Evolutionary conservation across 2,888 invertebrate species (phyloP).

Genomic region (Hirtodrosophila trivittata): DNA sequence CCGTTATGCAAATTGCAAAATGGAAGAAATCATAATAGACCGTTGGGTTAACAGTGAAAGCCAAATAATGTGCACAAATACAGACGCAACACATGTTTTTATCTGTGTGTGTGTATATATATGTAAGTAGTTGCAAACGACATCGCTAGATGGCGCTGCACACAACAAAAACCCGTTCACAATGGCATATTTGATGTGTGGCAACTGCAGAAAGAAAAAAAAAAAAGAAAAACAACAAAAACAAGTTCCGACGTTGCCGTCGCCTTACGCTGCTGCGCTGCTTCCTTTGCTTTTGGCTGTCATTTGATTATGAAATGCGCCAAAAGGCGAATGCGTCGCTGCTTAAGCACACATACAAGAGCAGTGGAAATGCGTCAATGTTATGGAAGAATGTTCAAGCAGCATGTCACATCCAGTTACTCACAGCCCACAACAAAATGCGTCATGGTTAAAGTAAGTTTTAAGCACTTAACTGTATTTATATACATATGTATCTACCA

Average conservation of each 20-base stretch:
- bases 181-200: conserved; percentile 43
- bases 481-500: not conserved
- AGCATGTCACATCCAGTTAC: no score
- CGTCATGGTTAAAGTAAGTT: conserved; percentile 22
- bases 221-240: conserved; percentile 27
- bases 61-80: conserved; percentile 15
- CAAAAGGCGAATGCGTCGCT: conserved; percentile 31
- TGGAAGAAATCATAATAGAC: conserved; percentile 28
- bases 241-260: conserved; percentile 60
- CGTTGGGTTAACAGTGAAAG: conserved; percentile 35
- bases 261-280: conserved; percentile 39
- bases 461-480: not conserved
- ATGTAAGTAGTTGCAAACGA: conserved; percentile 9
- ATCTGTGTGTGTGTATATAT: conserved; percentile 2
- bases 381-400: no score
- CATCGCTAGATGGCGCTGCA: conserved; percentile 57
- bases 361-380: no score
- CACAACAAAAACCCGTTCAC: conserved; percentile 56
- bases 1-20: conserved; percentile 36
- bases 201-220: conserved; percentile 38
- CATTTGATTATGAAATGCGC: conserved; percentile 61
- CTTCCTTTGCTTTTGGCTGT: conserved; percentile 48
- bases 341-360: not conserved
- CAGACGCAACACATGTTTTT: conserved; percentile 2
- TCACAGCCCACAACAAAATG: conserved; percentile 7